These are phyloP conservation scores for Brachionus angularis DNA, from an alignment of 1,140 invertebrate species.

Conservation along the genomic window DNA sequence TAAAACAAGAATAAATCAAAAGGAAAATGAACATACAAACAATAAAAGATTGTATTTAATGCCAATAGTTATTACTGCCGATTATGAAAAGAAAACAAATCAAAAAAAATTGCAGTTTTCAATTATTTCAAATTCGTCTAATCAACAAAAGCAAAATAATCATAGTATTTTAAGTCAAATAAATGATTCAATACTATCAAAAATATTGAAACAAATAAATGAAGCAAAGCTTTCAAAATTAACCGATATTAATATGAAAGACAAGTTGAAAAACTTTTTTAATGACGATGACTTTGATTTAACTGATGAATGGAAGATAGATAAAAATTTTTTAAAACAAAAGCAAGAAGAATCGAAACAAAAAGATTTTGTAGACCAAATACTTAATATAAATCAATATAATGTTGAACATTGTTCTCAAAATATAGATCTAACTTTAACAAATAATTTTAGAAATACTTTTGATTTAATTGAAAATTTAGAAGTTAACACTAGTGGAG, in stretches of 20 bases:
- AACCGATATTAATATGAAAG: too few relatives aligned
- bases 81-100: background rate
- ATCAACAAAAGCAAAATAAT: conserved; percentile 27
- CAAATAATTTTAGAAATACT: too few relatives aligned
- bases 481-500: too few relatives aligned
- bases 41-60: conserved; percentile 3
- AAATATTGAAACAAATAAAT: background rate
- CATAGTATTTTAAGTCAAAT: conserved; percentile 1
- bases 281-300: conserved; percentile 20
- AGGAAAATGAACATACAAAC: background rate
- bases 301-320: conserved; percentile 2
- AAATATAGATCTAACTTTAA: too few relatives aligned
- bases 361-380: background rate
- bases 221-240: background rate
- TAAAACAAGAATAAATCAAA: conserved; percentile 3
- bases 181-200: background rate
- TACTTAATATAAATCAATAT: conserved; percentile 13
- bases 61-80: background rate
- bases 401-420: too few relatives aligned
- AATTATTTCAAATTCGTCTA: conserved; percentile 1
- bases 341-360: background rate
- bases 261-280: background rate
- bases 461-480: too few relatives aligned
- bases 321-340: background rate
- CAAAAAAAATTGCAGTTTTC: too few relatives aligned